Evolutionary conservation across 1,140 invertebrate genomes (phyloP), one percentile per base, ranked within the genome.

Genomic region (Phortica variegata): DNA sequence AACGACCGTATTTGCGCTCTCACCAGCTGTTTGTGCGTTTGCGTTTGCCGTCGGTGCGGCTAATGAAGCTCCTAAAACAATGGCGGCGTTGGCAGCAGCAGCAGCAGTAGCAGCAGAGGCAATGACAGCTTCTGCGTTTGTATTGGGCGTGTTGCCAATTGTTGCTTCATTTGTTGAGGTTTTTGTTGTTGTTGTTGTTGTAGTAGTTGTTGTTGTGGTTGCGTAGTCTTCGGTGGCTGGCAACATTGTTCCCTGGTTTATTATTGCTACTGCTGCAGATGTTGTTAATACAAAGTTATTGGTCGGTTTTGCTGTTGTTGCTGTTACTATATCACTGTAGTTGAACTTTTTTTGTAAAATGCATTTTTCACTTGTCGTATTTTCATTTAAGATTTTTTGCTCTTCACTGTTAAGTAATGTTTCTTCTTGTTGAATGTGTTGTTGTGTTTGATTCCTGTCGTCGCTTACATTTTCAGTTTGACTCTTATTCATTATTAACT

Each of bases 191-290:
- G 56, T 36, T 43, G 58, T 37, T 19, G 57, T 47, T 56, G 55
- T 31, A 40, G 50, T 44, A 48, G 49, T 55, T 50, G 42, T 29
- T 41, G 17, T 58, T 54, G 47, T 56, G 58, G 60, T 56, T 55
- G 63, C 60, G 47, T 61, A 49, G 3, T 4, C 17, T 48, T 48
- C 43, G 49, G 54, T 60, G 39, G 58, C 68, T 46, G 60, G 62
- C 57, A 68, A 53, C 60, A 63, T 68, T 59, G 47, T 69, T 61
- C 53, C 51, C 52, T 47, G 42, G 45, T 56, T 42, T 52, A 60
- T 46, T 31, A 40, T 50, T 54, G 47, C 37, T 47, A 54, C 33
- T 51, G 49, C 26, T 49, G 48, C 12, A n/a, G n/a, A n/a, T n/a
- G n/a, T n/a, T n/a, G n/a, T n/a, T n/a, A n/a, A n/a, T n/a, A n/a